Evolutionary conservation across 2,888 invertebrate genomes (phyloP).

Genomic region (Osedax fenrisi): DNA sequence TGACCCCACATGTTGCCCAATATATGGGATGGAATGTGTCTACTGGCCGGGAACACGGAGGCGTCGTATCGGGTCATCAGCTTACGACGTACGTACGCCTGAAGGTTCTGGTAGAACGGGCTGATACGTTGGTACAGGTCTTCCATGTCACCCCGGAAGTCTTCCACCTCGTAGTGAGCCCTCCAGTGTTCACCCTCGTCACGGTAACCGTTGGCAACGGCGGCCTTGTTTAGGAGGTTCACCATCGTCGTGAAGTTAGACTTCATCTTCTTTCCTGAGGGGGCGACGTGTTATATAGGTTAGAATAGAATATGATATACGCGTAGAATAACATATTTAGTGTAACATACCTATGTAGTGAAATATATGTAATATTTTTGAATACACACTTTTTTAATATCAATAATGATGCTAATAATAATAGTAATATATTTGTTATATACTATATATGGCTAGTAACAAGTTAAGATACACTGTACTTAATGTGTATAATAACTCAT

Average conservation of each 20-base stretch:
- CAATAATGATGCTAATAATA: too few species aligned
- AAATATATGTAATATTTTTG: too few species aligned
- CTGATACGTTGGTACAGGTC: conserved; percentile 42
- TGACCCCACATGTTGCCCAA: conserved; percentile 56
- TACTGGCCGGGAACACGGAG: conserved; percentile 52
- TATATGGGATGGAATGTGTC: conserved; percentile 69
- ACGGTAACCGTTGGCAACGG: conserved; percentile 57
- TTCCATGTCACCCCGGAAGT: conserved; percentile 53
- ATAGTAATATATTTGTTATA: too few species aligned
- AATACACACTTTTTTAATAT: too few species aligned
- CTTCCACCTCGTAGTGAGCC: conserved; percentile 66
- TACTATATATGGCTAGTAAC: too few species aligned
- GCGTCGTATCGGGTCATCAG: conserved; percentile 39
- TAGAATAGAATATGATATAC: too few species aligned
- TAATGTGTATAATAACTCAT: too few species aligned
- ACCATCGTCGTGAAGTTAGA: not conserved
- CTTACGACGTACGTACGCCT: conserved; percentile 45
- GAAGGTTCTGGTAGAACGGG: conserved; percentile 47
- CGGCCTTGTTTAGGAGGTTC: not conserved
- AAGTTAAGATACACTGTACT: too few species aligned
- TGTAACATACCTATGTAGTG: too few species aligned
- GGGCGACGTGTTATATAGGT: too few species aligned
- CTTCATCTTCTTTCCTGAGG: not conserved
- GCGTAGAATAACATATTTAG: too few species aligned
- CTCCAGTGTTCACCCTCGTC: conserved; percentile 80